Base-by-base conservation (phyloP, 2,113 vertebrate genomes). In the Brachirus orientalis region DNA sequence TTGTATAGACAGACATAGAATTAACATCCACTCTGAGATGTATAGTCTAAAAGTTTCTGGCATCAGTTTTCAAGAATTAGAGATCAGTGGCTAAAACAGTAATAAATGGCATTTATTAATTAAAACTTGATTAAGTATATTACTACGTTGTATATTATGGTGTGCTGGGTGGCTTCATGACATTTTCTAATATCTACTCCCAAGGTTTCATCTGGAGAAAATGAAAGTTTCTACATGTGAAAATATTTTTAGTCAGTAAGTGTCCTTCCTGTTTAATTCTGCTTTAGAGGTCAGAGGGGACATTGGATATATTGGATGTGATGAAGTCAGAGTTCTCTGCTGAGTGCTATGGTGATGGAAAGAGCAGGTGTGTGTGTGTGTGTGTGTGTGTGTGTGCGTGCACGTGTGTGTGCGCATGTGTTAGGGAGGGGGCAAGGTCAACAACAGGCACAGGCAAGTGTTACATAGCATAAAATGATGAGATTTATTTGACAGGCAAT, bases 401-500 rank as follows among this genome's bases (percentile, higher is more conserved):
- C 33, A 51, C 50, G 48, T 22, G 36, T 46, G 20, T 9, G 43
- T 10, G 19, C n/a, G n/a, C n/a, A n/a, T 7, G 20, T 33, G 28
- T 4, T 11, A 11, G 46, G 57, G 48, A 16, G 48, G 28, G 40
- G 12, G 8, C 70, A 73, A 79, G 79, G 83, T 82, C 69, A 77
- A 79, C 69, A 72, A 38, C 51, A 58, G 60, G 55, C 46, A 47
- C 35, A 28, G 28, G 14, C 10, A 1, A 20, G 33, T 37, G 58
- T 62, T 62, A 62, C 62, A 69, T 60, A 57, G 53, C 33, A 55
- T 67, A 70, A 71, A 83, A 47, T 8, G 10, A 35, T 45, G 38
- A 11, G 73, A 77, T 77, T 86, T 77, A 80, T 83, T 45, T 62
- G 73, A 55, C 69, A 77, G 63, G 54, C 33, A 69, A 72, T 80